These are phyloP conservation scores for Neoaliturus tenellus DNA, from an alignment of 2,888 invertebrate species.

Conservation along the genomic window DNA sequence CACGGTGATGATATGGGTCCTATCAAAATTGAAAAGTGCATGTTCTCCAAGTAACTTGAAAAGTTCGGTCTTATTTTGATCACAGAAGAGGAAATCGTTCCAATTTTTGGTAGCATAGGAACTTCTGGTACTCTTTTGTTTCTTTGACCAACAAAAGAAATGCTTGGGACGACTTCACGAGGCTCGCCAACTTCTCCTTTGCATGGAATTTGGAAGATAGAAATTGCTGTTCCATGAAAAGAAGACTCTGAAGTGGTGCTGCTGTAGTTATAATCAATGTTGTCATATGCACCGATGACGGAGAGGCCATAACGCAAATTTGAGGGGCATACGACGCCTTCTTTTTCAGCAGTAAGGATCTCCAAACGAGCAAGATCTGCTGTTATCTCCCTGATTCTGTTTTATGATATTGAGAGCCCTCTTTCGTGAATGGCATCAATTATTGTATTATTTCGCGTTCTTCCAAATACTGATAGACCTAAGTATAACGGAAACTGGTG, in stretches of 20 bases:
- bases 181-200: background rate
- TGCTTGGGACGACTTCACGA: background rate
- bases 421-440: background rate
- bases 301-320: background rate
- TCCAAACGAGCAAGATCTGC: background rate
- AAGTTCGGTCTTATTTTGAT: constrained; percentile 9
- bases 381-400: background rate
- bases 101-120: background rate
- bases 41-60: constrained; percentile 21
- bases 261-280: background rate
- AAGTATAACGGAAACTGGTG: background rate
- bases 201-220: background rate
- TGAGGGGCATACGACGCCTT: background rate
- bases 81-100: constrained; percentile 13
- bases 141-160: background rate
- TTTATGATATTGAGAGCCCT: background rate
- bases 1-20: background rate
- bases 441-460: background rate
- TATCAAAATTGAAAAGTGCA: background rate
- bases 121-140: background rate
- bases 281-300: background rate
- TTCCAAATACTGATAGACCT: background rate
- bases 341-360: background rate
- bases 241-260: background rate
- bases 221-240: background rate